phyloP scores from a whole-genome alignment of 2,113 vertebrate genomes.

The Barbus barbus region DNA sequence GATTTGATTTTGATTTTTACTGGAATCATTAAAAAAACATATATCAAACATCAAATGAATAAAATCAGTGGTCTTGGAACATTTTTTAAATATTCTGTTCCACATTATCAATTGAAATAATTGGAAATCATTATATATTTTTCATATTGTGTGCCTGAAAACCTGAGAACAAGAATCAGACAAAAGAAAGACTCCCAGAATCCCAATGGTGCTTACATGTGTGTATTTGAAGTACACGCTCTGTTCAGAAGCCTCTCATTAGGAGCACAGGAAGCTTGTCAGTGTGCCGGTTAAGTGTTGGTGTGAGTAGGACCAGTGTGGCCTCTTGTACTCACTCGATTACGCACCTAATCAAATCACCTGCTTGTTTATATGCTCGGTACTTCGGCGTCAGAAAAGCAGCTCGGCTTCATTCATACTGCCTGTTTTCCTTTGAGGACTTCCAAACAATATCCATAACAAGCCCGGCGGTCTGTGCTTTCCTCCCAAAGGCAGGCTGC shows the following conservation, averaged over 20 bases:
- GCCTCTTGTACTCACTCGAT: conserved; percentile 53
- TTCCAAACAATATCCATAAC: conserved; percentile 1
- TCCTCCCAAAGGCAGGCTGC: background rate
- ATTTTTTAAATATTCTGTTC: background rate
- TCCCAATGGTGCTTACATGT: background rate
- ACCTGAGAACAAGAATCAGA: background rate
- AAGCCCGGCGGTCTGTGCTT: background rate
- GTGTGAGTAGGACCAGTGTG: conserved; percentile 44
- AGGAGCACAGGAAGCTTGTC: conserved; percentile 40
- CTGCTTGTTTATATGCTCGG: conserved; percentile 55
- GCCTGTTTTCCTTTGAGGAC: conserved; percentile 27
- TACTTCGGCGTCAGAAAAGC: conserved; percentile 47
- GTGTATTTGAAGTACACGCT: conserved; percentile 20
- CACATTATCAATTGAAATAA: background rate
- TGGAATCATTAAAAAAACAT: background rate
- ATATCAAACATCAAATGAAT: background rate
- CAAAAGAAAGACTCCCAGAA: background rate
- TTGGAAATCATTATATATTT: background rate
- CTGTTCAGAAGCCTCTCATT: conserved; percentile 40
- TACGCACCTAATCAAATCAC: conserved; percentile 61
- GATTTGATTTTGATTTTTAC: background rate
- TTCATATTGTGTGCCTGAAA: background rate
- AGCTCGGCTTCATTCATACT: conserved; percentile 41
- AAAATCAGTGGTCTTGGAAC: background rate
- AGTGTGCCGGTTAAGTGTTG: conserved; percentile 44